A percentile compares a stretch with the other conserved stretches of the same genome.
phyloP scores from a whole-genome alignment of 2,797 vertebrate genomes.

The Hozukius guyotensis region DNA sequence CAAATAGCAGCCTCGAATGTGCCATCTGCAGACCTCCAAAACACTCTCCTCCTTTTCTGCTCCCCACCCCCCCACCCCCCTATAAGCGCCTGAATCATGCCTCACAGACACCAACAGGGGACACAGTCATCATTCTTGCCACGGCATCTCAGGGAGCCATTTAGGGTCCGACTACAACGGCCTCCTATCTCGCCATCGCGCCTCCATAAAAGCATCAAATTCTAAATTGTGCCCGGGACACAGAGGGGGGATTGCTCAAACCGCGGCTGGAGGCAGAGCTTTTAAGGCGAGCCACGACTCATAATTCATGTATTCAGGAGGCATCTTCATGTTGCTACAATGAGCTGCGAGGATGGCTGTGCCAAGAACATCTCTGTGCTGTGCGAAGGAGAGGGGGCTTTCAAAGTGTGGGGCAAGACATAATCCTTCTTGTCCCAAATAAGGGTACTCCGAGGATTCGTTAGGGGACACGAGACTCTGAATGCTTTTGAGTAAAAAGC shows the following conservation, averaged over 20 bases:
- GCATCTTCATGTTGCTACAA: conserved; percentile 53
- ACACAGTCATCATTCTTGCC: conserved; percentile 76
- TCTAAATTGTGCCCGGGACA: conserved; percentile 71
- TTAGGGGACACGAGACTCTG: neutral
- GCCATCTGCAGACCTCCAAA: conserved; percentile 71
- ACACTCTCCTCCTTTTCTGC: conserved; percentile 58
- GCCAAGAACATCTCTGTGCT: conserved; percentile 43
- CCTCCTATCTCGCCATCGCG: conserved; percentile 72
- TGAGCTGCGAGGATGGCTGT: conserved; percentile 39
- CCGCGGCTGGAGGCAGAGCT: conserved; percentile 51
- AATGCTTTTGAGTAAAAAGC: neutral
- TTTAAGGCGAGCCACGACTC: conserved; percentile 63
- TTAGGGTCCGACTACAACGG: conserved; percentile 70
- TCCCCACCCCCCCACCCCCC: conserved; percentile 41
- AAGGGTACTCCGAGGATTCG: neutral
- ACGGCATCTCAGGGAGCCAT: conserved; percentile 72
- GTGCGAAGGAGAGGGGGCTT: neutral
- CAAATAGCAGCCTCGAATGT: conserved; percentile 70
- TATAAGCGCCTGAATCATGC: conserved; percentile 70
- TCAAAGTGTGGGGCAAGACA: conserved; percentile 38
- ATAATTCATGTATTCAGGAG: conserved; percentile 68
- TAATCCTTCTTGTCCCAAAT: conserved; percentile 51
- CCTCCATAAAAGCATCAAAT: conserved; percentile 71
- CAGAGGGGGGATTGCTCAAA: conserved; percentile 60
- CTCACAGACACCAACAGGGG: conserved; percentile 72